Evolutionary conservation across 2,888 invertebrate species (phyloP).

Genomic region (Itoplectis maculator): DNA sequence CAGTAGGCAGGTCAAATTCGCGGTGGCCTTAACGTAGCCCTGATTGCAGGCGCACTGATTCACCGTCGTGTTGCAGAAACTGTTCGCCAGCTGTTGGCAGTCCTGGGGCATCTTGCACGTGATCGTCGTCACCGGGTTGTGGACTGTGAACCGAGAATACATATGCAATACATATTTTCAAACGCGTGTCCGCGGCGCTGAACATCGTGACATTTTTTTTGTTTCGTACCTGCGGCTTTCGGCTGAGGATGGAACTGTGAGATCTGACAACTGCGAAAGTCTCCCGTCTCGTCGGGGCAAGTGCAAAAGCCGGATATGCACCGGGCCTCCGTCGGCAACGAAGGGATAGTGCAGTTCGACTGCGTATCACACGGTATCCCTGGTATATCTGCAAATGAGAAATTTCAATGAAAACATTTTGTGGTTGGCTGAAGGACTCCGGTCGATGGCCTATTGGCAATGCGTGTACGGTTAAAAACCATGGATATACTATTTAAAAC

Average conservation of each 20-base stretch:
- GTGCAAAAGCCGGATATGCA: constrained; percentile 70
- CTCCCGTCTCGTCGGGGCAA: constrained; percentile 55
- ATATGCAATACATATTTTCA: no score
- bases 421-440: no score
- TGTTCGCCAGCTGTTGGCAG: constrained; percentile 64
- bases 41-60: constrained; percentile 71
- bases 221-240: constrained; percentile 39
- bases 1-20: constrained; percentile 68
- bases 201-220: background rate
- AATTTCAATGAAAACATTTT: no score
- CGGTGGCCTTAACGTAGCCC: constrained; percentile 64
- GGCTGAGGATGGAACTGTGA: background rate
- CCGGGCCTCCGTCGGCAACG: constrained; percentile 34
- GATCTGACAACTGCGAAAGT: constrained; percentile 62
- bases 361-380: constrained; percentile 67
- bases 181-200: background rate
- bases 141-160: constrained; percentile 42
- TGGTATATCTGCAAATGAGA: constrained; percentile 66
- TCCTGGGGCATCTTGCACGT: constrained; percentile 69
- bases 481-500: no score
- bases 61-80: constrained; percentile 72
- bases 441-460: no score
- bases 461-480: no score
- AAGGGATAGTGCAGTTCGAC: constrained; percentile 53
- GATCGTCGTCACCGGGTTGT: constrained; percentile 36